phyloP scores from a whole-genome alignment of 2,797 vertebrate genomes.

The Hozukius guyotensis region DNA sequence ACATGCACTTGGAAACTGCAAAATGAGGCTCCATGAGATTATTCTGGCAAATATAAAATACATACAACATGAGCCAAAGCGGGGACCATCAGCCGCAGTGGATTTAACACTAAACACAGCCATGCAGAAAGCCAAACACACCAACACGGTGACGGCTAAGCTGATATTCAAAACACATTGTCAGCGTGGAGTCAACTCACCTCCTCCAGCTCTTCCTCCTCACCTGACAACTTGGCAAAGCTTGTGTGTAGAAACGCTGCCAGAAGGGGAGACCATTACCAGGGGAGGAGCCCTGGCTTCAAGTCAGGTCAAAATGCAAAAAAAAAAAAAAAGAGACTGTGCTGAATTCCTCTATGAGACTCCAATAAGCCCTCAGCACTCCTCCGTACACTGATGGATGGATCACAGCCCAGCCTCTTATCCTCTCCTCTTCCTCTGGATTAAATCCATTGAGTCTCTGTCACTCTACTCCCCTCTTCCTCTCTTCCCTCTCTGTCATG shows the following conservation, averaged over 20 bases:
- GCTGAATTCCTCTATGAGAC: conserved; percentile 44
- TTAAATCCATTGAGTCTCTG: conserved; percentile 58
- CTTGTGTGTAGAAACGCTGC: conserved; percentile 22
- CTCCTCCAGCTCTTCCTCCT: conserved; percentile 45
- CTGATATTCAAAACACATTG: conserved; percentile 20
- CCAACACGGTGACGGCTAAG: neutral
- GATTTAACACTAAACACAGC: conserved; percentile 4
- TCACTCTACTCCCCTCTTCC: conserved; percentile 38
- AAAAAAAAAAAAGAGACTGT: neutral
- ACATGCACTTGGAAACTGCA: neutral
- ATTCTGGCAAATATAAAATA: neutral
- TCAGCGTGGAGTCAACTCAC: conserved; percentile 41
- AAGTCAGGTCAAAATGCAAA: conserved; percentile 32
- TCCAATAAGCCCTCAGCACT: conserved; percentile 41
- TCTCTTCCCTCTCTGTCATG: conserved; percentile 34
- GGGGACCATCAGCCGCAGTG: neutral
- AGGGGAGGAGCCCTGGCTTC: conserved; percentile 31
- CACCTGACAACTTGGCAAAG: conserved; percentile 65
- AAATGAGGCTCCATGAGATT: neutral
- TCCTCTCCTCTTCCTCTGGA: conserved; percentile 62
- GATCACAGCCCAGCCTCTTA: conserved; percentile 52
- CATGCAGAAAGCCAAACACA: neutral
- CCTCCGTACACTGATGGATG: conserved; percentile 45
- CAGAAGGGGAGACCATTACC: conserved; percentile 30
- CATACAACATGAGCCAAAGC: neutral